Conservation (phyloP, 1,140 invertebrate genomes). For the Lepidurus packardi region DNA sequence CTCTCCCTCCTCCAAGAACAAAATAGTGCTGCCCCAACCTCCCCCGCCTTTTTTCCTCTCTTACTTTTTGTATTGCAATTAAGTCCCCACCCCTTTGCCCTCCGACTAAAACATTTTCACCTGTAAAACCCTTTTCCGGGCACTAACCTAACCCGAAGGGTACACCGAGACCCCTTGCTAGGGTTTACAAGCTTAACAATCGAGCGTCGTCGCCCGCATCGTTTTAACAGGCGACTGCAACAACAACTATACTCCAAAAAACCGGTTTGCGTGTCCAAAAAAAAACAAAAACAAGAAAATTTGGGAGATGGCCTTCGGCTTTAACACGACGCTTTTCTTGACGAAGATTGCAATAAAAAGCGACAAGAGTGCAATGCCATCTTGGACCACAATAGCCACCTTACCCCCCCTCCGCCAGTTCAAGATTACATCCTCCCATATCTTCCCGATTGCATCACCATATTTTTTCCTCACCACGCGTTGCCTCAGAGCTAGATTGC, state of each 20-base stretch:
- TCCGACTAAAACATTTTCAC: background rate
- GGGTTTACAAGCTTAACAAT: slow-evolving; percentile 1
- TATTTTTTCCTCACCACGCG: background rate
- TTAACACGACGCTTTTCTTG: background rate
- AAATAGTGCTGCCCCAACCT: background rate
- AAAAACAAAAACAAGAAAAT: background rate
- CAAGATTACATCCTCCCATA: slow-evolving; percentile 10
- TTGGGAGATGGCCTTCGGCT: background rate
- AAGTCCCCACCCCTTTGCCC: slow-evolving; percentile 1
- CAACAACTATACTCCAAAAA: background rate
- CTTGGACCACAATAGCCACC: background rate
- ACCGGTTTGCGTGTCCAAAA: background rate
- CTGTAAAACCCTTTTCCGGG: background rate
- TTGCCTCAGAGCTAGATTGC: background rate
- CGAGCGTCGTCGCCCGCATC: slow-evolving; percentile 11
- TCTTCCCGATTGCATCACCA: background rate
- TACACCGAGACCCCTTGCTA: background rate
- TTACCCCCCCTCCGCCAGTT: background rate
- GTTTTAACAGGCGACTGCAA: background rate
- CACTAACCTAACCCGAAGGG: background rate
- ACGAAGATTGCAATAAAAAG: background rate
- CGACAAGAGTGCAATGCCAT: slow-evolving; percentile 1
- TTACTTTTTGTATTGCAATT: background rate
- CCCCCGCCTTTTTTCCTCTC: background rate
- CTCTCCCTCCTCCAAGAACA: background rate